Evolutionary conservation across 2,797 vertebrate species (phyloP).

Genomic region (Myoxocephalus aenaeus): DNA sequence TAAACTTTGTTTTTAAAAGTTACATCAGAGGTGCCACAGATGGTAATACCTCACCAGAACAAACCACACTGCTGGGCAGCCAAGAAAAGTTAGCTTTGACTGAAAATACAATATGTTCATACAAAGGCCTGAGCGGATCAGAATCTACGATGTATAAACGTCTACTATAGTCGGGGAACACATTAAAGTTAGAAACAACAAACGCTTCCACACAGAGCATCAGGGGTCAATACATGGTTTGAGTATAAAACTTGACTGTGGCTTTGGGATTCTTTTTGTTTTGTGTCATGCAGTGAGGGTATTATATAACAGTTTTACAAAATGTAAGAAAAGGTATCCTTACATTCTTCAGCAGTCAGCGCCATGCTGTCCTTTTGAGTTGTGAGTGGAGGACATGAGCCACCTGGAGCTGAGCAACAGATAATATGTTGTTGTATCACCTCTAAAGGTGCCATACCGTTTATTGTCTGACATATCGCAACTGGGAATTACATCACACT

Average conservation of each 20-base stretch:
- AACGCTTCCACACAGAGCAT: background rate
- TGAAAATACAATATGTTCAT: background rate
- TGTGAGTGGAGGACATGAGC: background rate
- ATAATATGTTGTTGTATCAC: background rate
- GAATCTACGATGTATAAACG: background rate
- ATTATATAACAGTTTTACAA: background rate
- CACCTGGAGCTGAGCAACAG: background rate
- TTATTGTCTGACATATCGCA: background rate
- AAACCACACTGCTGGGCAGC: constrained; percentile 4
- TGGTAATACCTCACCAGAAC: constrained; percentile 3
- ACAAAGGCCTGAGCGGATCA: background rate
- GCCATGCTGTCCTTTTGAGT: background rate
- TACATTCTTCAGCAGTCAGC: background rate
- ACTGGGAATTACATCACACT: background rate
- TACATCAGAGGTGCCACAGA: background rate
- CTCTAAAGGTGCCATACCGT: background rate
- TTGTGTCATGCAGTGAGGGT: background rate
- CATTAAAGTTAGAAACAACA: background rate
- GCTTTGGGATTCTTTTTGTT: background rate
- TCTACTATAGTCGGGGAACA: background rate
- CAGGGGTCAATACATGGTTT: background rate
- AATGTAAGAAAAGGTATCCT: too few species aligned
- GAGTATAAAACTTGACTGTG: background rate
- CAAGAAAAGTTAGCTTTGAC: background rate
- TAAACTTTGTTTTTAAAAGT: constrained; percentile 30